Evolutionary conservation across 2,797 vertebrate genomes (phyloP).

Genomic region (Sitta carolinensis): DNA sequence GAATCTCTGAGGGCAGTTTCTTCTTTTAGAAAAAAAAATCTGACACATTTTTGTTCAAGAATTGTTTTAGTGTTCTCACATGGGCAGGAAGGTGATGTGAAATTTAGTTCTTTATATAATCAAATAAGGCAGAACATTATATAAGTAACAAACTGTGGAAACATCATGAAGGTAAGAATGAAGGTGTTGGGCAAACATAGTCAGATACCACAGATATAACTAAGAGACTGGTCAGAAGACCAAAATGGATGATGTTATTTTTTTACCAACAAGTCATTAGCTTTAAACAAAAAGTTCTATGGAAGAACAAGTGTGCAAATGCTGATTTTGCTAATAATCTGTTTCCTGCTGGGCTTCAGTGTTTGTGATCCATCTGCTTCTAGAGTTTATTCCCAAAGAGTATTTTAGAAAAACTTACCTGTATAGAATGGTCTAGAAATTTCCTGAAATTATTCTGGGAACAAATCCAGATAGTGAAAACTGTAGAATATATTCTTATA

Average conservation of each 20-base stretch:
- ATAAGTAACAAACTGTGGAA: not conserved
- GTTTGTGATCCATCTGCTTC: conserved; percentile 1
- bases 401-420: conserved; percentile 14
- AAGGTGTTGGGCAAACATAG: not conserved
- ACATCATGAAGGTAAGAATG: not conserved
- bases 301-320: not conserved
- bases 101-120: not conserved
- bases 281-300: not conserved
- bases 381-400: not conserved
- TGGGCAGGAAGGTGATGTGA: not conserved
- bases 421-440: not conserved
- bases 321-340: conserved; percentile 8
- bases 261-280: not conserved
- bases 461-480: conserved; percentile 22
- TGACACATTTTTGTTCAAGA: not conserved
- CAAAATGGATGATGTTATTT: not conserved
- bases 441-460: conserved; percentile 22
- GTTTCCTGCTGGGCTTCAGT: not conserved
- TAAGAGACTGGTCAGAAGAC: not conserved
- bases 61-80: not conserved
- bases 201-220: not conserved
- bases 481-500: not conserved
- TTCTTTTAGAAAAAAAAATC: not conserved
- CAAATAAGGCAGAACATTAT: not conserved
- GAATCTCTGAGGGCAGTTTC: not conserved